phyloP scores from a whole-genome alignment of 2,888 invertebrate genomes.

The Calameuta idolon region DNA sequence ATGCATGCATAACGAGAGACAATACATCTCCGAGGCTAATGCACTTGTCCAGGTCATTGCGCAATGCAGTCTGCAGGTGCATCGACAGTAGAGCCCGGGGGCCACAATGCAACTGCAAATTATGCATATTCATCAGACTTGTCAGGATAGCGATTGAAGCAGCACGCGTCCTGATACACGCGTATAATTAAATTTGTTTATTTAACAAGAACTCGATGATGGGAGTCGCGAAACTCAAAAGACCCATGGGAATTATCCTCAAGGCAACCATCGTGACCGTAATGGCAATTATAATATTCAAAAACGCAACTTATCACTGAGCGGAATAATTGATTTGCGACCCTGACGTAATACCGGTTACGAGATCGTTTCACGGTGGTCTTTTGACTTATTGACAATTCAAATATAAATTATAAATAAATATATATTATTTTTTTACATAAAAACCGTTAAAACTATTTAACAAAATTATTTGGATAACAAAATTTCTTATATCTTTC shows the following conservation, averaged over 20 bases:
- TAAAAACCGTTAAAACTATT: not conserved
- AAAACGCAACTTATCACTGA: not conserved
- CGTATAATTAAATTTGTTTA: not conserved
- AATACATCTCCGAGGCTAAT: not conserved
- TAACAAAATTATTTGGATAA: not conserved
- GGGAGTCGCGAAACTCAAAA: not conserved
- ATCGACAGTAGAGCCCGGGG: not conserved
- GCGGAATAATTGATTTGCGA: not conserved
- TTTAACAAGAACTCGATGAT: not conserved
- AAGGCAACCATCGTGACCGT: not conserved
- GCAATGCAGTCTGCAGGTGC: not conserved
- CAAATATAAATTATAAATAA: not conserved
- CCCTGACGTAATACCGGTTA: not conserved
- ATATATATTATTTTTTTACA: not conserved
- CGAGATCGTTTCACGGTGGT: not conserved
- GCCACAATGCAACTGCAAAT: not conserved
- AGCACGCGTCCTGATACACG: not conserved
- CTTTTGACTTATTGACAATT: not conserved
- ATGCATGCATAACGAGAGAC: not conserved
- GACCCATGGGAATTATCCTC: not conserved
- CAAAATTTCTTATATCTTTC: not conserved
- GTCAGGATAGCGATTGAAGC: not conserved
- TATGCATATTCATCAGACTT: not conserved
- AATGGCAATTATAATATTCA: not conserved
- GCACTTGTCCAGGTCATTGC: not conserved